Evolutionary conservation across 2,797 vertebrate species (phyloP).

Genomic region (Periparus ater): DNA sequence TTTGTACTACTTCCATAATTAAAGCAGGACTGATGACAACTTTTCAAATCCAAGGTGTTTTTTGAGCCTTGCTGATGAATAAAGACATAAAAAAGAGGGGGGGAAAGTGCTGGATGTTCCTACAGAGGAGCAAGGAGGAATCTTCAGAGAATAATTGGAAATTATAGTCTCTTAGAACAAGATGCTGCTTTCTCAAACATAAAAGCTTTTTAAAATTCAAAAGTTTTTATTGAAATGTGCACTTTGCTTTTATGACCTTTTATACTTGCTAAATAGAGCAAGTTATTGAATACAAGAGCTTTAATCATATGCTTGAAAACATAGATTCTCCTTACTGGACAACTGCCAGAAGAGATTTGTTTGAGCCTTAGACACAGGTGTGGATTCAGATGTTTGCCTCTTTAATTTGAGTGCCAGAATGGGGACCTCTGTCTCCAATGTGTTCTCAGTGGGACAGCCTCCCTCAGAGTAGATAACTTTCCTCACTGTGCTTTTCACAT

Average conservation of each 20-base stretch:
- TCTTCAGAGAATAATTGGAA: not conserved
- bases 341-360: not conserved
- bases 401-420: not conserved
- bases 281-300: not conserved
- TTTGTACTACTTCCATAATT: not conserved
- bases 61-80: not conserved
- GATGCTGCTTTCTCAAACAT: not conserved
- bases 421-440: not conserved
- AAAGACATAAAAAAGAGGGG: not conserved
- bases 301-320: conserved; percentile 6
- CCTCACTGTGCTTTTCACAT: not conserved
- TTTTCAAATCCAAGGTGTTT: not conserved
- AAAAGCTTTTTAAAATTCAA: not conserved
- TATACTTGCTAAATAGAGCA: not conserved
- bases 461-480: not conserved
- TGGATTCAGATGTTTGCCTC: not conserved
- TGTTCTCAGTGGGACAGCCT: not conserved
- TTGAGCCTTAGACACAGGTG: not conserved
- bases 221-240: not conserved
- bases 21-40: not conserved
- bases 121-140: not conserved
- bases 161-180: not conserved
- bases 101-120: rapidly evolving
- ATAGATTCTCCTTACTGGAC: not conserved
- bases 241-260: not conserved